phyloP scores from a whole-genome alignment of 2,888 invertebrate genomes.

The Pyralis farinalis region DNA sequence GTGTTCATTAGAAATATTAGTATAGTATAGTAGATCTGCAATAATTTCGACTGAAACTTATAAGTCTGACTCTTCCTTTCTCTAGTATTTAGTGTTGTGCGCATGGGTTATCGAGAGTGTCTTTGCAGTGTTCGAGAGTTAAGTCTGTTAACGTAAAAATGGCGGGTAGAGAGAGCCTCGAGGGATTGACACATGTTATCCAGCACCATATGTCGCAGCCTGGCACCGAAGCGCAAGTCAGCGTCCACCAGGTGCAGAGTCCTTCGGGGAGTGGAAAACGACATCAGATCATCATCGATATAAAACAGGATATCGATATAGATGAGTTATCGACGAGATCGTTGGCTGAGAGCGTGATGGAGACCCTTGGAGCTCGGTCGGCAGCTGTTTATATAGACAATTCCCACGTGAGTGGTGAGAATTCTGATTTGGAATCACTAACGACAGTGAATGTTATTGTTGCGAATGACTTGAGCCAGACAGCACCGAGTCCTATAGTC shows the following conservation, averaged over 20 bases:
- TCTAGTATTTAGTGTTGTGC: conserved; percentile 39
- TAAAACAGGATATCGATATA: conserved; percentile 75
- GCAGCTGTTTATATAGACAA: conserved; percentile 75
- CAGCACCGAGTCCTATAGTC: conserved; percentile 42
- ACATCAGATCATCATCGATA: conserved; percentile 76
- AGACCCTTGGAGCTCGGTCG: conserved; percentile 68
- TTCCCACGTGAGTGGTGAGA: conserved; percentile 48
- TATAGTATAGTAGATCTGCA: conserved; percentile 34
- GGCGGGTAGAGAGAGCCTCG: conserved; percentile 60
- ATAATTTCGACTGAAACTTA: conserved; percentile 54
- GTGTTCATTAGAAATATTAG: conserved; percentile 68
- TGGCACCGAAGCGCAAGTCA: conserved; percentile 65
- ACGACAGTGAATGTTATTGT: conserved; percentile 76
- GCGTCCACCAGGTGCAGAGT: conserved; percentile 68
- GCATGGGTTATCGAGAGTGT: conserved; percentile 24
- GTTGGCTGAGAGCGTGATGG: conserved; percentile 76
- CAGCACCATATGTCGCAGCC: conserved; percentile 66
- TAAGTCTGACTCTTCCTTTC: conserved; percentile 46
- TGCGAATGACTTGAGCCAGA: conserved; percentile 58
- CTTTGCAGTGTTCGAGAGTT: conserved; percentile 24
- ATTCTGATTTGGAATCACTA: conserved; percentile 61
- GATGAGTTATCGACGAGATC: conserved; percentile 71
- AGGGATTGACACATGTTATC: conserved; percentile 68
- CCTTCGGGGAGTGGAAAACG: conserved; percentile 65
- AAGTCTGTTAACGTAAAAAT: conserved; percentile 43